Percentiles rank a stretch among this genome's conserved stretches.
phyloP scores from a whole-genome alignment of 2,113 vertebrate genomes.

The Alosa alosa region DNA sequence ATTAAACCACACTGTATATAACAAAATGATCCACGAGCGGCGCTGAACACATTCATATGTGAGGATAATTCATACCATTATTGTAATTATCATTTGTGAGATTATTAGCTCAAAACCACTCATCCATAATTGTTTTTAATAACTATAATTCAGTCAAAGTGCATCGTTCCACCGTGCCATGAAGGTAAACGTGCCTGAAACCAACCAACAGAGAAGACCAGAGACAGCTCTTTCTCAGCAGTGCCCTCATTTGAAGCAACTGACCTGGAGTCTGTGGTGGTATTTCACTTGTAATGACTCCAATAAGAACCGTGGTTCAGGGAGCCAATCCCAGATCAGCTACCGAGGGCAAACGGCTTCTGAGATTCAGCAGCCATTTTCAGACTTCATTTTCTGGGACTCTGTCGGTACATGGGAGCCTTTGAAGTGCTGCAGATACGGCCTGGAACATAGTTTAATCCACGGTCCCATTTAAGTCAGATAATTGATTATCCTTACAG shows the following conservation, averaged over 20 bases:
- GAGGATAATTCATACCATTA: background rate
- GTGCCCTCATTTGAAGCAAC: background rate
- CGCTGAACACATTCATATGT: background rate
- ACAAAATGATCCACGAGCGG: background rate
- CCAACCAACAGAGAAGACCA: background rate
- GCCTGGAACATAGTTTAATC: background rate
- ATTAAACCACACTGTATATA: slow-evolving; percentile 5
- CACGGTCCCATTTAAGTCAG: background rate
- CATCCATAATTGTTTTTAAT: slow-evolving; percentile 32
- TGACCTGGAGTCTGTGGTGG: background rate
- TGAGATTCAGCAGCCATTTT: background rate
- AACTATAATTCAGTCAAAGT: slow-evolving; percentile 39
- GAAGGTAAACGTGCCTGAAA: background rate
- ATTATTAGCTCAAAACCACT: slow-evolving; percentile 35
- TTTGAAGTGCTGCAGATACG: background rate
- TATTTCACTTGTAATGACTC: background rate
- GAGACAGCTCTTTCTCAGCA: background rate
- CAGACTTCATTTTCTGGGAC: background rate
- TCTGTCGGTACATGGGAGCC: background rate
- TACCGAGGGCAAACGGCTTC: background rate
- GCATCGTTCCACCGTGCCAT: background rate
- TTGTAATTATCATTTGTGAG: slow-evolving; percentile 14
- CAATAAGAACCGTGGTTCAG: background rate
- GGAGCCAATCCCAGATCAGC: background rate
- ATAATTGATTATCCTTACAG: slow-evolving; percentile 18